Evolutionary conservation across 2,797 vertebrate genomes (phyloP), one percentile per base, ranked within the genome.

Genomic region (Danio kyathit): DNA sequence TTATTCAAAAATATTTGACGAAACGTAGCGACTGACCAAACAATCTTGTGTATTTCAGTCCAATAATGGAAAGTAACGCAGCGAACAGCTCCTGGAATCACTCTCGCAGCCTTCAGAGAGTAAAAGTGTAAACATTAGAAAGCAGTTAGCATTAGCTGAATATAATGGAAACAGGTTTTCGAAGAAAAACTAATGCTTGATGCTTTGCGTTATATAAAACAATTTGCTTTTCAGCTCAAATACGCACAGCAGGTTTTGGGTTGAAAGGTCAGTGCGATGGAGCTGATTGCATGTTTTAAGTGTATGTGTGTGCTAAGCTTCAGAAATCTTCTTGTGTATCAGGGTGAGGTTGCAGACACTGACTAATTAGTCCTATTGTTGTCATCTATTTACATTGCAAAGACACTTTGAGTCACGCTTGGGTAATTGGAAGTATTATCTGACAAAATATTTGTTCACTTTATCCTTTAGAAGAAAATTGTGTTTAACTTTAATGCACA

Each of bases 341-440:
- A 41, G 17, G 44, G 51, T 57, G 76, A 16, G 43, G 64, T 65
- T 0, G 4, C 44, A 49, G 52, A 72, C 63, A 66, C 43, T 21
- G 29, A 59, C 12, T 74, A 54, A 70, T 75, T 59, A 40, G 54
- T 41, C 48, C 74, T 41, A 66, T 76, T 71, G 17, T 74, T 66
- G 17, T 66, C 43, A 51, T 29, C n/a, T 57, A 13, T 59, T 49
- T 64, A 29, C 74, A 46, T 38, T 63, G n/a, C 29, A 54, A 49
- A 40, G 66, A 6, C 29, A n/a, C 14, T 29, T 29, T 7, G 38
- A 61, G 73, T 69, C 54, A 41, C 7, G 11, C 13, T 48, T 51
- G 52, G 13, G 21, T 63, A 67, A 75, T 69, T 0, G 1, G 40
- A 64, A 63, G 21, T 29, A 17, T 69, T 69, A 6, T 49, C 9